Conservation (phyloP, 1,140 invertebrate genomes). For the Lineus longissimus region DNA sequence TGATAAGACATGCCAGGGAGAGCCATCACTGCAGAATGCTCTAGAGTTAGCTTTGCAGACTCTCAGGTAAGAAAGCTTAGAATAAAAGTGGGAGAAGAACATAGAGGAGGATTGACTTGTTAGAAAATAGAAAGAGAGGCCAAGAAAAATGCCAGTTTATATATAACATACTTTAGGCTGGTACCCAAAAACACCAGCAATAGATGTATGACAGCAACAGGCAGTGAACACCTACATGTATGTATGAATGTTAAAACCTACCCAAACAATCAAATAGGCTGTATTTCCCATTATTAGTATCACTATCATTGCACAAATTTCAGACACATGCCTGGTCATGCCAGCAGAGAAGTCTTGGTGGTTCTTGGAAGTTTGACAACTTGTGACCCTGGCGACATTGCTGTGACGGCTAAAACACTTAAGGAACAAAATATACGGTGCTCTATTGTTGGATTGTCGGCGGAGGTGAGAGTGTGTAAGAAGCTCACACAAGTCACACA, state of each 20-base stretch:
- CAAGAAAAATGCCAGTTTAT: too few relatives aligned
- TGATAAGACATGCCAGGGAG: conserved; percentile 64
- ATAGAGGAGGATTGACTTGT: too few relatives aligned
- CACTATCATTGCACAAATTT: conserved; percentile 17
- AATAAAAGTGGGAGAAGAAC: too few relatives aligned
- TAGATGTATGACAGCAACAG: too few relatives aligned
- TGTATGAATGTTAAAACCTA: too few relatives aligned
- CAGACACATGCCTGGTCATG: conserved; percentile 83
- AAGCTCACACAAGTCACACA: conserved; percentile 78
- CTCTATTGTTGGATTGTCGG: conserved; percentile 89
- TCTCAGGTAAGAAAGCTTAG: conserved; percentile 58
- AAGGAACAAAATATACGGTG: conserved; percentile 68
- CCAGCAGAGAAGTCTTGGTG: conserved; percentile 81
- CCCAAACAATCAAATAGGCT: too few relatives aligned
- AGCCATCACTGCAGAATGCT: conserved; percentile 92
- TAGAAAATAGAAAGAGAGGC: too few relatives aligned
- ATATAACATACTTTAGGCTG: too few relatives aligned
- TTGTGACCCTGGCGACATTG: conserved; percentile 93
- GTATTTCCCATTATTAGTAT: too few relatives aligned
- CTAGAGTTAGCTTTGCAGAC: conserved; percentile 81
- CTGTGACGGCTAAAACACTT: conserved; percentile 75
- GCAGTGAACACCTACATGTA: too few relatives aligned
- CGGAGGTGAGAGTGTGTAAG: conserved; percentile 89
- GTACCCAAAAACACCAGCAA: too few relatives aligned
- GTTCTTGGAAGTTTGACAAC: conserved; percentile 91